Evolutionary conservation across 2,797 vertebrate genomes (phyloP).

Genomic region (Halcyon leucocephala): DNA sequence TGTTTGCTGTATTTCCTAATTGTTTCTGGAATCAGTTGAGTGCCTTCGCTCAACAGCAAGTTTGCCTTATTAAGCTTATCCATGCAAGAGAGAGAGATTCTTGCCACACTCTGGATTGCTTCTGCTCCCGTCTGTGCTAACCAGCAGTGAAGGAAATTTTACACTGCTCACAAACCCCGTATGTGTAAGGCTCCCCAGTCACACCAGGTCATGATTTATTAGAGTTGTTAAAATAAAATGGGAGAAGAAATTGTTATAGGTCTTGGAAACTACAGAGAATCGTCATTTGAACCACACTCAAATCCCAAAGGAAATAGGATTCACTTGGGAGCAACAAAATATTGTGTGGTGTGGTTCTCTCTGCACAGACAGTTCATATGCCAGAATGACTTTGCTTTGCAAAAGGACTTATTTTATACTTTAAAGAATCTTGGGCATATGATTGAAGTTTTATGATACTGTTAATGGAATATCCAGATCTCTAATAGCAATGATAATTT

Average conservation of each 20-base stretch:
- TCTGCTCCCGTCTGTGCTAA: conserved; percentile 27
- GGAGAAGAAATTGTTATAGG: conserved; percentile 20
- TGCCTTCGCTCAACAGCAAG: conserved; percentile 13
- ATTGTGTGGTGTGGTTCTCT: neutral
- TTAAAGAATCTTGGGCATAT: neutral
- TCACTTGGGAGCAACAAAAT: neutral
- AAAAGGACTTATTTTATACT: neutral
- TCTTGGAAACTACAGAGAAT: conserved; percentile 49
- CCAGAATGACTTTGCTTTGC: neutral
- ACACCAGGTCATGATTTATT: conserved; percentile 32
- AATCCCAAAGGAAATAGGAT: conserved; percentile 29
- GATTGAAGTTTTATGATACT: neutral
- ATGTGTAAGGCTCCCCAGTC: neutral
- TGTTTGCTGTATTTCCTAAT: conserved; percentile 54
- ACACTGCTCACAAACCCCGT: conserved; percentile 31
- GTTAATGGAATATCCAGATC: neutral
- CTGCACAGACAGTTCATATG: neutral
- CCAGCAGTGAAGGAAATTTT: conserved; percentile 14
- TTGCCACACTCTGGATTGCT: conserved; percentile 34
- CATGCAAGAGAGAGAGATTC: neutral
- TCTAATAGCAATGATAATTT: neutral
- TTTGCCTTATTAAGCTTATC: conserved; percentile 40
- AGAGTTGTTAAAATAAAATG: conserved; percentile 41
- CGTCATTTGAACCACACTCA: conserved; percentile 8
- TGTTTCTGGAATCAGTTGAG: conserved; percentile 43